Evolutionary conservation across 2,888 invertebrate species (phyloP), one percentile per base, ranked within the genome.

Genomic region (Nesidiocoris tenuis): DNA sequence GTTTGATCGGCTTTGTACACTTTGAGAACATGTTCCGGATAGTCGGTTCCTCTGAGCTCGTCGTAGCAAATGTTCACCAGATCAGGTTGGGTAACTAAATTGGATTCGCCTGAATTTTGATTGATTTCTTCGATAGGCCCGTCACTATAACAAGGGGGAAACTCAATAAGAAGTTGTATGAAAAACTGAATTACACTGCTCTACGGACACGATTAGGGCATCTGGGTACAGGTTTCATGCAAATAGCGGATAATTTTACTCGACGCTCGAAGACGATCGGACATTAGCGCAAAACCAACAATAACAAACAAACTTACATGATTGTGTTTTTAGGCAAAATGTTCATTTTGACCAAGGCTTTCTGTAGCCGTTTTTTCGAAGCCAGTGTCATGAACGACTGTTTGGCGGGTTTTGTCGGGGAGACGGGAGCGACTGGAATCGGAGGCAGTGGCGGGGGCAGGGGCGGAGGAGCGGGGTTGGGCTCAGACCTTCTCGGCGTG

Each of bases 1-100:
- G 95, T 95, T 86, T 98, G 98, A 85, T 99, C 98, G 24, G 95
- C 91, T 86, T 93, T 94, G 85, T 91, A 98, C 71, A 94, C 93
- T 86, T 98, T 98, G 64, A 99, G 87, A 39, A 98, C 98, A 85
- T 98, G 97, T 84, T 98, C 98, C 1, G 98, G 97, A 84, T 92
- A 94, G 84, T 95, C 95, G 16, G 91, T 87, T 71, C 91, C 88
- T 80, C 91, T 88, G 67, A 89, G 85, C 82, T 93, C 94, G 82
- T 94, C 93, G 84, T 93, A 94, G 82, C 92, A 92, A 81, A 82
- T 81, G 71, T 80, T 82, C 84, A 91, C 92, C 79, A 95, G 86
- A 84, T 95, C 95, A n/a, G 78, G 77, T n/a, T 78, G 78, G 18
- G 77, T 77, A 56, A 78, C 68, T 19, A 81, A 78, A 77, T 77